Evolutionary conservation across 2,888 invertebrate species (phyloP).

Genomic region (Eumacrocentrus americanus): DNA sequence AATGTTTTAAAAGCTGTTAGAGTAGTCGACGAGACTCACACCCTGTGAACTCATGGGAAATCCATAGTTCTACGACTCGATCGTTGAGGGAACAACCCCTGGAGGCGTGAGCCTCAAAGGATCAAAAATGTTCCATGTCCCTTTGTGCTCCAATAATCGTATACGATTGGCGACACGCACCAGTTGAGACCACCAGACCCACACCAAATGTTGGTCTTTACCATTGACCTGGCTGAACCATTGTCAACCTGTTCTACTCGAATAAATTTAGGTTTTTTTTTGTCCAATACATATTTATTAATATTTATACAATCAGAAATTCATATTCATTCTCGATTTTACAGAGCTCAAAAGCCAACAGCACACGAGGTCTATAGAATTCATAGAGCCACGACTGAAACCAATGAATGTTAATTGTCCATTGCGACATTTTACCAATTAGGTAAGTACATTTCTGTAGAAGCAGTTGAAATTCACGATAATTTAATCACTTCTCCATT

Average conservation of each 20-base stretch:
- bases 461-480: too few relatives aligned
- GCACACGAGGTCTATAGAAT: too few relatives aligned
- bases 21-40: background rate
- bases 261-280: conserved; percentile 2
- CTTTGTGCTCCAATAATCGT: background rate
- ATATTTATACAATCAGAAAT: too few relatives aligned
- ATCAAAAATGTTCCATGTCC: conserved; percentile 1
- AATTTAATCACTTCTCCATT: too few relatives aligned
- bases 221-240: background rate
- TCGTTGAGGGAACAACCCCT: background rate
- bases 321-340: too few relatives aligned
- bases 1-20: background rate
- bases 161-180: background rate
- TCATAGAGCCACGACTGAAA: too few relatives aligned
- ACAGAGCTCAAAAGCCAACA: too few relatives aligned
- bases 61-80: too few relatives aligned
- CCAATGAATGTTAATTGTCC: too few relatives aligned
- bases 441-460: too few relatives aligned
- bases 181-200: background rate
- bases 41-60: background rate
- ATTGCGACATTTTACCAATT: too few relatives aligned
- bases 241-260: conserved; percentile 1
- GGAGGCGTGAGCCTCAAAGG: background rate
- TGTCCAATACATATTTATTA: too few relatives aligned
- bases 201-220: background rate